A percentile compares a stretch with the other conserved stretches of the same genome.
These are phyloP conservation scores for Papilio polyxenes DNA, from an alignment of 1,140 invertebrate species.

Conservation along the genomic window DNA sequence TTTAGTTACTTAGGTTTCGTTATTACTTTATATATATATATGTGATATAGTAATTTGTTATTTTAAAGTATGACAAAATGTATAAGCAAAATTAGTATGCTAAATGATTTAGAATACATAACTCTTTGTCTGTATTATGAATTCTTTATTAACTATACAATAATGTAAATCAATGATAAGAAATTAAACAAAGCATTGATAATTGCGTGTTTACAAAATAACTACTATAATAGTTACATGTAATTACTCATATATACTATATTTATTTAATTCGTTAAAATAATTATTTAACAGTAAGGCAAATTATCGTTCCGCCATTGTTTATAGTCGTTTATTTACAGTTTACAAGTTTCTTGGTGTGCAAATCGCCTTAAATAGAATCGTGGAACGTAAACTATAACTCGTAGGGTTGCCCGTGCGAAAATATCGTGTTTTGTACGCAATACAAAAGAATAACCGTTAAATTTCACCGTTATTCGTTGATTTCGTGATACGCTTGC, in stretches of 20 bases:
- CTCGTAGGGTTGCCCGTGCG: constrained; percentile 8
- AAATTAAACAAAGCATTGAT: neutral
- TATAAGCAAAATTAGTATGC: neutral
- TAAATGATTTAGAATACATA: neutral
- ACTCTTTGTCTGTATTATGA: neutral
- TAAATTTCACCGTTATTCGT: constrained; percentile 59
- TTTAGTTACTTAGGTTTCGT: too few relatives aligned
- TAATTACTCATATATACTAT: neutral
- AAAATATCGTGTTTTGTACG: neutral
- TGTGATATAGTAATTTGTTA: too few relatives aligned
- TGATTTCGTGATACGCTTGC: constrained; percentile 58
- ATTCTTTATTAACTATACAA: neutral
- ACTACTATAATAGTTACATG: neutral
- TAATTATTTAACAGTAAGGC: neutral
- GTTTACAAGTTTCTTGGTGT: neutral
- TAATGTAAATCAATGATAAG: neutral
- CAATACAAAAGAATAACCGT: constrained; percentile 50
- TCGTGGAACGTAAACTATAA: neutral
- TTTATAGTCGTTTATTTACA: neutral
- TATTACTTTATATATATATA: too few relatives aligned
- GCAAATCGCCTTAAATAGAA: constrained; percentile 23
- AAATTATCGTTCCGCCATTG: neutral
- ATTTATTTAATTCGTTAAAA: neutral
- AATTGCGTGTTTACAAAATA: neutral
- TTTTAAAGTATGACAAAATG: too few relatives aligned